phyloP scores from a whole-genome alignment of 2,113 vertebrate genomes.

The Ceyx margarethae region DNA sequence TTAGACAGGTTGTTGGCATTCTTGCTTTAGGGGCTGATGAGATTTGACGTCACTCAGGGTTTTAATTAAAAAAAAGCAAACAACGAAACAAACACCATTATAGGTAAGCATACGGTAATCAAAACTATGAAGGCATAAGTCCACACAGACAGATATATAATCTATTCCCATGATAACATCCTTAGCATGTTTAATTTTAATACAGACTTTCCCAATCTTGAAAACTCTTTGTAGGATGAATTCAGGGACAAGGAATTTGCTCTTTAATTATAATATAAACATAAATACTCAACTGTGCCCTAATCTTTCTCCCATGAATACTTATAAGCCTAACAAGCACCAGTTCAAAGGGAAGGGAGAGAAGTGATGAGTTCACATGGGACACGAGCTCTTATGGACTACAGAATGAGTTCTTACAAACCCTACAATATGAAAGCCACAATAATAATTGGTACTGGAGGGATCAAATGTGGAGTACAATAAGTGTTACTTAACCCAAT shows the following conservation, averaged over 20 bases:
- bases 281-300: not conserved
- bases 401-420: not conserved
- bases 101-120: not conserved
- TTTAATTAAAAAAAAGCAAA: not conserved
- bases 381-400: not conserved
- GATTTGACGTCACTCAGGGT: too few species aligned
- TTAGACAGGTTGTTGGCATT: too few species aligned
- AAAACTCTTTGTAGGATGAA: not conserved
- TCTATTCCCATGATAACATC: not conserved
- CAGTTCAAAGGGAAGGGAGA: not conserved
- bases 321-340: not conserved
- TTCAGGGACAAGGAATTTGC: fast-evolving
- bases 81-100: not conserved
- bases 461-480: not conserved
- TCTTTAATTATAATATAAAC: not conserved
- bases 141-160: not conserved
- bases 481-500: not conserved
- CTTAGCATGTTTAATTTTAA: not conserved
- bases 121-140: not conserved
- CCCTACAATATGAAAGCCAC: not conserved
- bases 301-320: not conserved
- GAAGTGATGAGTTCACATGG: not conserved
- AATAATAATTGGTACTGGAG: not conserved
- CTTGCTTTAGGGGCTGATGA: too few species aligned
- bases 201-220: not conserved